These are phyloP conservation scores for Cosmopolites sordidus DNA, from an alignment of 2,888 invertebrate species.

Conservation along the genomic window DNA sequence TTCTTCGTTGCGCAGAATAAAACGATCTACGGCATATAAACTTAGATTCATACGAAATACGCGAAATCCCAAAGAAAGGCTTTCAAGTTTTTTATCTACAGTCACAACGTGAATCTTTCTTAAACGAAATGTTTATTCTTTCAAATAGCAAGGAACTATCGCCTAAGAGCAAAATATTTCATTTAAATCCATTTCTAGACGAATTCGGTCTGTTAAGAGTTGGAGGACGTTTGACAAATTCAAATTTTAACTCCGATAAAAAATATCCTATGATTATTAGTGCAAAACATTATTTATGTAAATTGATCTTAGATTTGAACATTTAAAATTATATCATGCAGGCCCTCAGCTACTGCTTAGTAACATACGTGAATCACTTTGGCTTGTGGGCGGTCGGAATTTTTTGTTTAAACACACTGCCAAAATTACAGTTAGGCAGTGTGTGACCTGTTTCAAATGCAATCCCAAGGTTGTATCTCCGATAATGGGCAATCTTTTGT, in stretches of 20 bases:
- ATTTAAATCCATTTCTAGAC: too few species aligned
- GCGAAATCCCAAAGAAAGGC: background rate
- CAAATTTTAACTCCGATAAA: conserved; percentile 12
- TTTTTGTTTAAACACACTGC: too few species aligned
- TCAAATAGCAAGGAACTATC: background rate
- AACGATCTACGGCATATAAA: background rate
- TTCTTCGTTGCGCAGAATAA: background rate
- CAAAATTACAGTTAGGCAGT: background rate
- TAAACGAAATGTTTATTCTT: background rate
- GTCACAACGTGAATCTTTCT: background rate
- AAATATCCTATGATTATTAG: conserved; percentile 22
- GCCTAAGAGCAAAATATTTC: background rate
- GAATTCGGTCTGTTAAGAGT: too few species aligned
- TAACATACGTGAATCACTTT: too few species aligned
- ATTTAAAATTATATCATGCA: too few species aligned
- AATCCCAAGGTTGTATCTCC: too few species aligned
- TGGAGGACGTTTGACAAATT: conserved; percentile 20
- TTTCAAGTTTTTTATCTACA: background rate
- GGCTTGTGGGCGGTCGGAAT: background rate
- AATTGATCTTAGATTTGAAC: conserved; percentile 19
- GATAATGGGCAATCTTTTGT: too few species aligned
- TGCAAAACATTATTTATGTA: conserved; percentile 14
- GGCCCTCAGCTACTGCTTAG: conserved; percentile 28
- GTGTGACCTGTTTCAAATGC: too few species aligned
- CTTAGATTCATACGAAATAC: too few species aligned